Evolutionary conservation across 2,113 vertebrate genomes (phyloP).

Genomic region (Sula dactylatra): DNA sequence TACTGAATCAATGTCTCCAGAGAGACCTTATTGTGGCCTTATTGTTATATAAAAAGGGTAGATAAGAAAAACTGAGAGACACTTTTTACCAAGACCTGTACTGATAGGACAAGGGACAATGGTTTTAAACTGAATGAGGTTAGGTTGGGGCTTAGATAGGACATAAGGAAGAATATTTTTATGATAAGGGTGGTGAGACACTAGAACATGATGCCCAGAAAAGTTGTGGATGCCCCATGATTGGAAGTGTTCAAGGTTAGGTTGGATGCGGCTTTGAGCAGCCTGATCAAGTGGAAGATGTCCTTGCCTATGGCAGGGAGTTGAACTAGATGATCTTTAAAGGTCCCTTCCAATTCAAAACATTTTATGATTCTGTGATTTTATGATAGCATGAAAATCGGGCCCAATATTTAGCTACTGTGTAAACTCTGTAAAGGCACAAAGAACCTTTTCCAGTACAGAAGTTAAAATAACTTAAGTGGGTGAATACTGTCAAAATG

Average conservation of each 20-base stretch:
- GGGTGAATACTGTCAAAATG: background rate
- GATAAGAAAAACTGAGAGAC: background rate
- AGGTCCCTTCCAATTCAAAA: background rate
- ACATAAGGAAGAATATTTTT: background rate
- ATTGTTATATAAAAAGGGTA: background rate
- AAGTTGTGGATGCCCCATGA: background rate
- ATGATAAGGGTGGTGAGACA: accelerated
- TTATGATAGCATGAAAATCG: background rate
- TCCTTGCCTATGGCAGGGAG: accelerated
- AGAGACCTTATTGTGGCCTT: background rate
- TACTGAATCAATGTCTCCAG: background rate
- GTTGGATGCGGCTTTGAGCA: background rate
- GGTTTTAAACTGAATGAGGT: background rate
- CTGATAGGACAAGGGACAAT: background rate
- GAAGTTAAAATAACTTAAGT: background rate
- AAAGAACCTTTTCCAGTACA: background rate
- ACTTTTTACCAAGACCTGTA: background rate
- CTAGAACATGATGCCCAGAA: background rate
- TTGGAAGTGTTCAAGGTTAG: background rate
- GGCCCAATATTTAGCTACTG: background rate
- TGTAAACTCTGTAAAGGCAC: background rate
- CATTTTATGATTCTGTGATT: background rate
- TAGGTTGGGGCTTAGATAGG: background rate
- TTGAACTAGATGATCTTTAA: background rate
- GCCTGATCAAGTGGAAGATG: background rate